A percentile compares a stretch with the other conserved stretches of the same genome.
These are phyloP conservation scores for Archegozetes longisetosus DNA, from an alignment of 1,140 invertebrate genomes.

Conservation along the genomic window DNA sequence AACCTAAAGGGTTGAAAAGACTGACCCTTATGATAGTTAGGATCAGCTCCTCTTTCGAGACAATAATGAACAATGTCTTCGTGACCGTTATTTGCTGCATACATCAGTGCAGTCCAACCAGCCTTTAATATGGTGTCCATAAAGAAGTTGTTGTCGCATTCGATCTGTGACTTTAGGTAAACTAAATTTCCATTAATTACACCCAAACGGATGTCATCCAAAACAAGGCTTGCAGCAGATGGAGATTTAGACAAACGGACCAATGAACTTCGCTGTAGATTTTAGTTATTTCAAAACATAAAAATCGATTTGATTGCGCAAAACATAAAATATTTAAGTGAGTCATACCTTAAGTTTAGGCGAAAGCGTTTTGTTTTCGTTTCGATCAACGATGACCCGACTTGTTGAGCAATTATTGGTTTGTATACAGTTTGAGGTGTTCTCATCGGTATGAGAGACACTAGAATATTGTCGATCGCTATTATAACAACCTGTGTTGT, in stretches of 20 bases:
- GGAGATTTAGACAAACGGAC: no score
- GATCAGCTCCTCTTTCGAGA: slow-evolving; percentile 31
- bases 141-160: slow-evolving; percentile 23
- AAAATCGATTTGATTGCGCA: no score
- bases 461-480: no score
- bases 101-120: slow-evolving; percentile 37
- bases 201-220: slow-evolving; percentile 27
- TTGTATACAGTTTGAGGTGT: no score
- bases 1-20: no score
- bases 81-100: slow-evolving; percentile 31
- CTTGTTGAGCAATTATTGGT: no score
- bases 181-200: slow-evolving; percentile 25
- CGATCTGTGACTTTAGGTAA: slow-evolving; percentile 20
- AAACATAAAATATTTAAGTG: no score
- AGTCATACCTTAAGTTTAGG: neutral
- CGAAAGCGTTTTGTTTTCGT: neutral
- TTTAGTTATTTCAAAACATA: no score
- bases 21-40: slow-evolving; percentile 33
- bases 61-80: slow-evolving; percentile 29
- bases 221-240: neutral
- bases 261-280: no score
- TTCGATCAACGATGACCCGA: no score
- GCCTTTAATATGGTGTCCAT: slow-evolving; percentile 29
- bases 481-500: neutral
- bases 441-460: no score